phyloP scores from a whole-genome alignment of 2,113 vertebrate genomes.

The Dinomys branickii region DNA sequence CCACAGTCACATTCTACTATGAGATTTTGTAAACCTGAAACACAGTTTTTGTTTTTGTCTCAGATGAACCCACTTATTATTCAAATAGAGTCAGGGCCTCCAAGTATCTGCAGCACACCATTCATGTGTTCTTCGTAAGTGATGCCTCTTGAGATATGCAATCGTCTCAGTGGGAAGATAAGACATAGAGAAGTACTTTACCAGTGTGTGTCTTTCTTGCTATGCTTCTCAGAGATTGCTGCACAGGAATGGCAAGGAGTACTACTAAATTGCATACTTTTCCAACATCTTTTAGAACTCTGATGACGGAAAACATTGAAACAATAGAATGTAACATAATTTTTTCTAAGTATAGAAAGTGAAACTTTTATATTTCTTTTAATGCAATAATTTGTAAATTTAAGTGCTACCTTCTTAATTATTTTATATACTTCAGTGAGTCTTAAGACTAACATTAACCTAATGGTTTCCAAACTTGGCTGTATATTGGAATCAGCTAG shows the following conservation, averaged over 20 bases:
- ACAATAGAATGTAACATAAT: not conserved
- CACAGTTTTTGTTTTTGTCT: not conserved
- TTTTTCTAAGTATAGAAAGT: constrained; percentile 38
- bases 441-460: not conserved
- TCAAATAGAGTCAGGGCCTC: not conserved
- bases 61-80: not conserved
- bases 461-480: not conserved
- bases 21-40: not conserved
- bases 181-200: not conserved
- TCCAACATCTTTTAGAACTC: not conserved
- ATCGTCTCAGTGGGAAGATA: not conserved
- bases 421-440: not conserved
- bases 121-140: not conserved
- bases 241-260: not conserved
- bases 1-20: not conserved
- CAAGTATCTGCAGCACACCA: not conserved
- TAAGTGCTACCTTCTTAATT: not conserved
- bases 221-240: not conserved
- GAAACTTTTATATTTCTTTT: not conserved
- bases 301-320: not conserved
- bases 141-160: not conserved
- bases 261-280: not conserved
- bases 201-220: not conserved
- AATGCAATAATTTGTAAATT: not conserved
- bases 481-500: not conserved